Evolutionary conservation across 2,888 invertebrate genomes (phyloP).

Genomic region (Amitus sp.): DNA sequence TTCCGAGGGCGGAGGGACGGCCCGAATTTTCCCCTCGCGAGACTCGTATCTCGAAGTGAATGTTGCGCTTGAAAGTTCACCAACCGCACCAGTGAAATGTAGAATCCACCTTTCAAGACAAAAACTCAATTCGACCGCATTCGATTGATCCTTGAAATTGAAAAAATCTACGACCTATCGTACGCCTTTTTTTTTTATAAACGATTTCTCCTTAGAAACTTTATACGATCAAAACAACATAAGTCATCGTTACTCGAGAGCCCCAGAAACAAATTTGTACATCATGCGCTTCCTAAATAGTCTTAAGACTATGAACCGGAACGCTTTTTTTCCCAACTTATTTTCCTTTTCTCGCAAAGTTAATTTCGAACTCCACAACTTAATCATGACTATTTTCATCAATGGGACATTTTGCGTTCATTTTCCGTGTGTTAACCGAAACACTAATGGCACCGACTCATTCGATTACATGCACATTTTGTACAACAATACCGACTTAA

Average conservation of each 20-base stretch:
- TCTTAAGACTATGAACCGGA: slow-evolving; percentile 50
- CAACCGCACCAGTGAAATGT: too few relatives aligned
- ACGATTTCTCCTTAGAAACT: slow-evolving; percentile 62
- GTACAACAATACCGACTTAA: too few relatives aligned
- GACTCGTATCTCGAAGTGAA: too few relatives aligned
- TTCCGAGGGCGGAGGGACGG: background rate
- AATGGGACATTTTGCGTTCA: too few relatives aligned
- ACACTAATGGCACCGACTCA: slow-evolving; percentile 46
- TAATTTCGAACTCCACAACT: too few relatives aligned
- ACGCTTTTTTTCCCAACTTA: slow-evolving; percentile 31
- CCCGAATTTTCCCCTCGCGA: too few relatives aligned
- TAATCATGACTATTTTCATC: too few relatives aligned
- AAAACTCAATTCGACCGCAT: too few relatives aligned
- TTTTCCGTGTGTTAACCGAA: slow-evolving; percentile 34
- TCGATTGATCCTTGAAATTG: too few relatives aligned
- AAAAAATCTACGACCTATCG: background rate
- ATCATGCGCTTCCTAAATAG: slow-evolving; percentile 60
- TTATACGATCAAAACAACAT: slow-evolving; percentile 62
- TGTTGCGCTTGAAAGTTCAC: too few relatives aligned
- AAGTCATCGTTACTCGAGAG: slow-evolving; percentile 57
- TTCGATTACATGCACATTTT: slow-evolving; percentile 35
- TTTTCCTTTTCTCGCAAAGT: slow-evolving; percentile 2
- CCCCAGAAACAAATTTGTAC: slow-evolving; percentile 64
- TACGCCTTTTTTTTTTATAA: slow-evolving; percentile 20
- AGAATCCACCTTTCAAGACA: too few relatives aligned